These are phyloP conservation scores for Melipona bicolor DNA, from an alignment of 2,888 invertebrate genomes.

Conservation along the genomic window DNA sequence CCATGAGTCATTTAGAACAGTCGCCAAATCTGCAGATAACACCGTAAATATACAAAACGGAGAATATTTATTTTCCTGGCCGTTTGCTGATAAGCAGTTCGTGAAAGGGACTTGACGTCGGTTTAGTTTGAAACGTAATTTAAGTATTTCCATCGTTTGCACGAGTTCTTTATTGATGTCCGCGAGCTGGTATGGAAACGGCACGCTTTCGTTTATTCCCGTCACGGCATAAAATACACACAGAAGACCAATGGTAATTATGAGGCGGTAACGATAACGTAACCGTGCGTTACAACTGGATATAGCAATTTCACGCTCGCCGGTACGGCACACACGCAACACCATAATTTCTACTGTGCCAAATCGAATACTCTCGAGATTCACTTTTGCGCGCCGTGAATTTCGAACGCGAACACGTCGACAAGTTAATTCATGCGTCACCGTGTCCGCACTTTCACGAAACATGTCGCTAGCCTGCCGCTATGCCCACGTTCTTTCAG, in stretches of 20 bases:
- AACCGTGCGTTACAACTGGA: conserved; percentile 46
- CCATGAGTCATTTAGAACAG: no score
- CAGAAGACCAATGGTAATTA: conserved; percentile 41
- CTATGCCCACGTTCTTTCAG: neutral
- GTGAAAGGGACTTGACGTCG: neutral
- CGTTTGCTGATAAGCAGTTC: neutral
- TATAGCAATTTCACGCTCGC: conserved; percentile 53
- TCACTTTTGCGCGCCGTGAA: conserved; percentile 54
- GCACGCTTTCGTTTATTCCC: conserved; percentile 31
- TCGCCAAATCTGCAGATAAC: neutral
- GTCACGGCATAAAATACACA: conserved; percentile 28
- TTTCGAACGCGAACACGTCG: conserved; percentile 48
- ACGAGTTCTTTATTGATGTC: conserved; percentile 18
- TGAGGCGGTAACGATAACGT: conserved; percentile 45
- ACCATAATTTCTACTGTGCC: conserved; percentile 54
- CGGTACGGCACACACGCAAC: conserved; percentile 42
- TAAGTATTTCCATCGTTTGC: conserved; percentile 11
- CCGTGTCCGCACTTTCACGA: conserved; percentile 54
- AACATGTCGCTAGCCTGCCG: conserved; percentile 20
- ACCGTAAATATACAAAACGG: neutral
- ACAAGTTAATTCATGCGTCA: conserved; percentile 54
- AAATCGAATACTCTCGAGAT: conserved; percentile 49
- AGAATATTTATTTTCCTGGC: neutral
- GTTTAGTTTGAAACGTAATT: conserved; percentile 19
- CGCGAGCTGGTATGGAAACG: conserved; percentile 14